These are phyloP conservation scores for Pseudoips prasinana DNA, from an alignment of 2,888 invertebrate genomes.

Conservation along the genomic window DNA sequence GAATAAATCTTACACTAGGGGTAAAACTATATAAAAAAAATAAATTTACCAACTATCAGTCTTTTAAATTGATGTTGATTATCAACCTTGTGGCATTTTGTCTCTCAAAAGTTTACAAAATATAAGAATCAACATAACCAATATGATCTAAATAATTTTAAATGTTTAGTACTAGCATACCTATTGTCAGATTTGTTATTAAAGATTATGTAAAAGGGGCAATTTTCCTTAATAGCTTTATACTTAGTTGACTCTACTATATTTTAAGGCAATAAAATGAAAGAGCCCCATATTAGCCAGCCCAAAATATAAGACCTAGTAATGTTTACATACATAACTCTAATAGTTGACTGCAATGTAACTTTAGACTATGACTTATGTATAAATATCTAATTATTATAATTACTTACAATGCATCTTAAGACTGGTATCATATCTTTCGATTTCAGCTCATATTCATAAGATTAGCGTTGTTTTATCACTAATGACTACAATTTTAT, in stretches of 20 bases:
- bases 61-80: constrained; percentile 83
- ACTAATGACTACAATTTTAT: constrained; percentile 33
- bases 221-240: constrained; percentile 21
- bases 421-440: constrained; percentile 41
- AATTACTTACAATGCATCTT: constrained; percentile 30
- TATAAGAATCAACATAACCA: constrained; percentile 30
- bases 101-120: constrained; percentile 81
- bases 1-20: constrained; percentile 76
- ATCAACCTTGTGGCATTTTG: constrained; percentile 75
- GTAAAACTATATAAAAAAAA: constrained; percentile 79
- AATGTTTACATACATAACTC: constrained; percentile 17
- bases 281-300: constrained; percentile 17
- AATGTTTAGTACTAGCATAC: constrained; percentile 48
- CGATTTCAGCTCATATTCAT: constrained; percentile 76
- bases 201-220: constrained; percentile 17
- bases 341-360: constrained; percentile 29
- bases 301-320: constrained; percentile 15
- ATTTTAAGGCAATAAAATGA: constrained; percentile 6
- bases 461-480: constrained; percentile 70
- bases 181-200: constrained; percentile 59
- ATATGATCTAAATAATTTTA: constrained; percentile 24
- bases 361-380: constrained; percentile 20
- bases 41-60: constrained; percentile 81
- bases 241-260: constrained; percentile 12
- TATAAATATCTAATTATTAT: constrained; percentile 27